phyloP scores from a whole-genome alignment of 2,113 vertebrate species.

The Pollimyrus isidori region DNA sequence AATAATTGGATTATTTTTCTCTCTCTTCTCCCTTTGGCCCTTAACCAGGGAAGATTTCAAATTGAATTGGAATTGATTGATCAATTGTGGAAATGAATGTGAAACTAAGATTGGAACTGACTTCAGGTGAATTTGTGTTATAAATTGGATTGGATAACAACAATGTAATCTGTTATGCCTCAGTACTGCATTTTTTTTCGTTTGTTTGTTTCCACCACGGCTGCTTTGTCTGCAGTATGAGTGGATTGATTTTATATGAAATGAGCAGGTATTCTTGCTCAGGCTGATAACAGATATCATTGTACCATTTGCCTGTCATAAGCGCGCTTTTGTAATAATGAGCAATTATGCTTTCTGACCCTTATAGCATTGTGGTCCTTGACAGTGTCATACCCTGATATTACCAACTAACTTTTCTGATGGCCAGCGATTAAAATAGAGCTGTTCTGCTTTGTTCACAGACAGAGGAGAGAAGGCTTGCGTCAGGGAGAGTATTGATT shows the following conservation, averaged over 20 bases:
- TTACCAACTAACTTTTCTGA: background rate
- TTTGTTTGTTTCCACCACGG: background rate
- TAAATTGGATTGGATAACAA: background rate
- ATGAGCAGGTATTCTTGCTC: background rate
- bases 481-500: constrained; percentile 19
- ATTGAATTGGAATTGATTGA: constrained; percentile 21
- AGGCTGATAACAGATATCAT: background rate
- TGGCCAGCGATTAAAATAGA: background rate
- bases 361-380: background rate
- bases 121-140: background rate
- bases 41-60: constrained; percentile 11
- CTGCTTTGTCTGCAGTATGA: background rate
- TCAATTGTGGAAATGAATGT: constrained; percentile 17
- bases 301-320: background rate
- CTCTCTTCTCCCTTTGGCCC: background rate
- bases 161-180: background rate
- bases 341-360: background rate
- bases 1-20: constrained; percentile 6
- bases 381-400: background rate
- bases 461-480: constrained; percentile 5
- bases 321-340: background rate
- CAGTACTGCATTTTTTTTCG: background rate
- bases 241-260: background rate
- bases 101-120: constrained; percentile 9
- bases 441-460: background rate